Percentiles rank a stretch among this genome's conserved stretches.
Conservation (phyloP, 1,140 invertebrate species). For the Drosophila biarmipes region DNA sequence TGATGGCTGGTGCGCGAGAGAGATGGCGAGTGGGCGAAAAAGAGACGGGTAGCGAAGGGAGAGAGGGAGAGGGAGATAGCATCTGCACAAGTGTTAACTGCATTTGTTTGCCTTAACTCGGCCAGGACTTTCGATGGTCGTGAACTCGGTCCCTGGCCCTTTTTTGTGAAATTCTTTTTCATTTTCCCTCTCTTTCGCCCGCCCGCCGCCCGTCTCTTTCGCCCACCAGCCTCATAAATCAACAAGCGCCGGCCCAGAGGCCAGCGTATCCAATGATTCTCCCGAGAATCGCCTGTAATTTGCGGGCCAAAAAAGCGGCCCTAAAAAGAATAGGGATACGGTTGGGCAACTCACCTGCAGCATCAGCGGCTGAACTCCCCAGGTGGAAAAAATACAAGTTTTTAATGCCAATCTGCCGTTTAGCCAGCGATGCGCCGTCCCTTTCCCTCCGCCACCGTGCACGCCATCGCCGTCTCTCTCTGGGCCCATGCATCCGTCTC, state of each 20-base stretch:
- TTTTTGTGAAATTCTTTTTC: neutral
- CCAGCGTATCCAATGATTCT: conserved; percentile 59
- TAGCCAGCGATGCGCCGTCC: conserved; percentile 41
- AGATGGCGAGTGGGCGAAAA: neutral
- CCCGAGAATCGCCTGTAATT: conserved; percentile 72
- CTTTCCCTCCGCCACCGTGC: neutral
- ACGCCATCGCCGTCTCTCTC: neutral
- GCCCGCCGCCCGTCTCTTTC: neutral
- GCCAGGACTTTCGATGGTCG: conserved; percentile 8
- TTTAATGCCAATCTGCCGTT: conserved; percentile 77
- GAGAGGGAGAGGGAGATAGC: neutral
- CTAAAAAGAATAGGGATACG: conserved; percentile 18
- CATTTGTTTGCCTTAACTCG: conserved; percentile 52
- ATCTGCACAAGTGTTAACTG: conserved; percentile 35
- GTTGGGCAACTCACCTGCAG: conserved; percentile 17
- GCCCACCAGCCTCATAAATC: conserved; percentile 45
- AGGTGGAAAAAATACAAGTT: conserved; percentile 35
- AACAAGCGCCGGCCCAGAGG: conserved; percentile 48
- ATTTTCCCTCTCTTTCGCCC: neutral
- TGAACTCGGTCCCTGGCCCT: neutral
- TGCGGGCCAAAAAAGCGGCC: conserved; percentile 57
- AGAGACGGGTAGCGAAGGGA: neutral
- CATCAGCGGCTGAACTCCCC: conserved; percentile 37
- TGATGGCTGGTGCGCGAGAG: neutral
- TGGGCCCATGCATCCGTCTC: too few species aligned